A percentile compares a stretch with the other conserved stretches of the same genome.
Evolutionary conservation across 1,140 invertebrate species (phyloP).

Genomic region (Xylocopa sonorina): DNA sequence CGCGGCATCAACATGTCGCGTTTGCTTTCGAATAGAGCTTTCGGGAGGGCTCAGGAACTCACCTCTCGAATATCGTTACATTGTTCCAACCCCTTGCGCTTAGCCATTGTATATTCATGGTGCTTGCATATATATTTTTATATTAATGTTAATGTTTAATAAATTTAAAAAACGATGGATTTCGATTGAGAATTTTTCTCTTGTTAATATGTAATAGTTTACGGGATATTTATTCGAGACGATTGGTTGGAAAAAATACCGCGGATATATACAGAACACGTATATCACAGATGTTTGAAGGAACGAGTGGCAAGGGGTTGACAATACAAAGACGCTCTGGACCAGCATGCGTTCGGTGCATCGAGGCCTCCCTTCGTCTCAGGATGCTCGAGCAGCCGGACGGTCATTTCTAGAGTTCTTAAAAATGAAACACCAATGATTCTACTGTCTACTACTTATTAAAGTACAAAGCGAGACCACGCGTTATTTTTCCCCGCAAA

Average conservation of each 20-base stretch:
- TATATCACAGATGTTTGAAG: background rate
- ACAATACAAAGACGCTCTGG: constrained; percentile 40
- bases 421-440: constrained; percentile 63
- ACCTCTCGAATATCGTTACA: constrained; percentile 5
- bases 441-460: constrained; percentile 60
- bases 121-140: constrained; percentile 11
- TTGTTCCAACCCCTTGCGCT: constrained; percentile 23
- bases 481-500: constrained; percentile 40
- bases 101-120: constrained; percentile 4
- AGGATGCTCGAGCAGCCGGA: constrained; percentile 28
- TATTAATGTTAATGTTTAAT: constrained; percentile 20
- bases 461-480: constrained; percentile 68
- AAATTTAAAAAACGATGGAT: background rate
- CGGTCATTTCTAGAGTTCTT: constrained; percentile 50
- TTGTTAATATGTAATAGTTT: constrained; percentile 9
- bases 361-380: constrained; percentile 27
- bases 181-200: constrained; percentile 6
- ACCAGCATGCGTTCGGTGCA: constrained; percentile 34
- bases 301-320: constrained; percentile 25
- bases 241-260: background rate
- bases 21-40: constrained; percentile 14
- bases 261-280: background rate
- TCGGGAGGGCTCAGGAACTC: constrained; percentile 11
- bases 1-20: background rate
- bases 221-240: background rate